Base-by-base conservation (phyloP, 1,140 invertebrate genomes). In the Drosophila pallidifrons region DNA sequence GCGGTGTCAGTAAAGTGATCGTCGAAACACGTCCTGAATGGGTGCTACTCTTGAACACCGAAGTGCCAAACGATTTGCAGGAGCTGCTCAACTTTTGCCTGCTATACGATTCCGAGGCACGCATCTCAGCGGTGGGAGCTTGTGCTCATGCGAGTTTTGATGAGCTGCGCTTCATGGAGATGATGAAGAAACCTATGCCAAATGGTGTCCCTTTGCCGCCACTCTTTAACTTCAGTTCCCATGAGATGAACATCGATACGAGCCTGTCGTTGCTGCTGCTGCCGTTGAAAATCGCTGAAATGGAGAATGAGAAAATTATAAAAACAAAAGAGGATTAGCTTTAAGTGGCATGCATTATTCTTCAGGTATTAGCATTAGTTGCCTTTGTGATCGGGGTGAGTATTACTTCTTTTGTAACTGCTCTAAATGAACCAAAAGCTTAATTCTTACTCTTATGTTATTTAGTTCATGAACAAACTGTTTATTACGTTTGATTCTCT, bases 191-290 rank as follows among this genome's bases (percentile, higher is more conserved):
- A 0, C n/a, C 0, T 0, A 82, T 86, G 82, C 82, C 82, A 13
- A 87, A 82, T 63, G 76, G 76, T 0, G 5, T 51, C 4, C 16
- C 8, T 0, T 13, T 82, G 20, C 82, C 82, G 3, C 32, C 63
- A 0, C 35, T 86, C 7, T 86, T 86, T 11, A 77, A 86, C 51
- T 86, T 86, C n/a, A 64, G 20, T 51, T 4, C 30, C 1, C 49
- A 59, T 8, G 81, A 85, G 46, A 11, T 85, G 15, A 47, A 47
- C 1, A 4, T 38, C 0, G 58, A 85, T 25, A 49, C 49, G 1
- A 64, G 35, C 1, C 10, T 85, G 2, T 59, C 38, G 41, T 1
- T 78, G 10, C 16, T 72, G 8, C 43, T 85, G 5, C n/a, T 86
- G 2, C 81, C 81, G 0, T 10, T 38, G 7, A 8, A 10, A 10